phyloP scores from a whole-genome alignment of 2,113 vertebrate genomes.

The Pelecanoides urinatrix region DNA sequence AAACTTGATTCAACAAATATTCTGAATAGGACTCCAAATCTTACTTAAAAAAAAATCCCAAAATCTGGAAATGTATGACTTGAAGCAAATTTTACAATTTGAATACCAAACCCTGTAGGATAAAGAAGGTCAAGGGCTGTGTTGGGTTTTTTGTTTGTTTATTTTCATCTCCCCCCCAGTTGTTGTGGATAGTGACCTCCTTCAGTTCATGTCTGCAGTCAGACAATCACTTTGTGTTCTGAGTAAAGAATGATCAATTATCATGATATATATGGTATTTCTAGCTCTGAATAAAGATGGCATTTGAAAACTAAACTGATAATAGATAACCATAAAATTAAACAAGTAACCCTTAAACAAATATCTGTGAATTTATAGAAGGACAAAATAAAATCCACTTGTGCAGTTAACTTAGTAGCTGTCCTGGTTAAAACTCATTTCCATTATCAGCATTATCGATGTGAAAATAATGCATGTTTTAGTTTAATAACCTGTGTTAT shows the following conservation, averaged over 20 bases:
- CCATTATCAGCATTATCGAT: not conserved
- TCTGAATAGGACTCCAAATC: not conserved
- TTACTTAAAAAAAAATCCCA: not conserved
- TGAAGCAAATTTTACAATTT: not conserved
- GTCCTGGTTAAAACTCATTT: not conserved
- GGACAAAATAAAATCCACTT: not conserved
- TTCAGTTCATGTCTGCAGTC: not conserved
- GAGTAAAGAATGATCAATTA: not conserved
- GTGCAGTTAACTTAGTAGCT: not conserved
- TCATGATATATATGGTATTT: not conserved
- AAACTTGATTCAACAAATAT: not conserved
- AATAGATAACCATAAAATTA: not conserved
- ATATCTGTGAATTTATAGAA: not conserved
- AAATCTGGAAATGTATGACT: not conserved
- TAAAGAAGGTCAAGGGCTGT: not conserved
- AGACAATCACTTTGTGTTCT: not conserved
- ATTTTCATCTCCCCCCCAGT: fast-evolving
- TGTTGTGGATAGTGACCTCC: not conserved
- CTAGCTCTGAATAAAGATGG: not conserved
- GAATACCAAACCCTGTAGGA: not conserved
- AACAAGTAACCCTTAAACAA: not conserved
- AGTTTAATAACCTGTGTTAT: not conserved
- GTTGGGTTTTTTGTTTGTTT: not conserved
- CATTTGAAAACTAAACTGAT: not conserved
- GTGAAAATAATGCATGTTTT: not conserved